phyloP scores from a whole-genome alignment of 2,888 invertebrate species.

The Drosophila tanythrix region DNA sequence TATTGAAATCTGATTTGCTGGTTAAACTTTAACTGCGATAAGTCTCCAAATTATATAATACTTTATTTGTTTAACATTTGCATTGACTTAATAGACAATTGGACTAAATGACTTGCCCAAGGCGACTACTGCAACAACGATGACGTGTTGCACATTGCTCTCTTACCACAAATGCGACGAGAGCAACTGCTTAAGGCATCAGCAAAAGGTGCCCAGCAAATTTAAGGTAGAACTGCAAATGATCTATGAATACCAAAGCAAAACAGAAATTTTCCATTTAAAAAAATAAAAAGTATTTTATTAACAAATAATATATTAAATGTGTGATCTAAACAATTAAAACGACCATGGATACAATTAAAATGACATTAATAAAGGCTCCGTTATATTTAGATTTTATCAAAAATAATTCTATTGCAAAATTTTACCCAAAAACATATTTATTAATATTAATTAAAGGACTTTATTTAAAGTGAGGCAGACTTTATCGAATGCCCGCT shows the following conservation, averaged over 20 bases:
- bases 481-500: background rate
- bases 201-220: constrained; percentile 19
- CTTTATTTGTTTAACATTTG: constrained; percentile 66
- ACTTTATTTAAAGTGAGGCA: background rate
- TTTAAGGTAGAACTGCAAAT: constrained; percentile 5
- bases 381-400: background rate
- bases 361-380: background rate
- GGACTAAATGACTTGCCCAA: constrained; percentile 47
- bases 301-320: background rate
- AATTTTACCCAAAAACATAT: background rate
- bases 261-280: background rate
- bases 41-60: constrained; percentile 53
- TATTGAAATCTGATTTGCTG: constrained; percentile 26
- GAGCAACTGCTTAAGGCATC: constrained; percentile 20
- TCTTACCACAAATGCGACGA: constrained; percentile 16
- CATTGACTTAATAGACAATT: constrained; percentile 72
- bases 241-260: background rate
- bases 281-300: background rate
- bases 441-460: background rate
- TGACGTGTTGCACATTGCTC: constrained; percentile 65
- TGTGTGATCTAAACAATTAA: background rate
- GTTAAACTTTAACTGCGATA: constrained; percentile 25
- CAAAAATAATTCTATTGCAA: background rate
- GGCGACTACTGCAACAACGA: constrained; percentile 36
- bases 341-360: no score